Base-by-base conservation (phyloP, 2,113 vertebrate species). In the Ivindomyrus marchei region DNA sequence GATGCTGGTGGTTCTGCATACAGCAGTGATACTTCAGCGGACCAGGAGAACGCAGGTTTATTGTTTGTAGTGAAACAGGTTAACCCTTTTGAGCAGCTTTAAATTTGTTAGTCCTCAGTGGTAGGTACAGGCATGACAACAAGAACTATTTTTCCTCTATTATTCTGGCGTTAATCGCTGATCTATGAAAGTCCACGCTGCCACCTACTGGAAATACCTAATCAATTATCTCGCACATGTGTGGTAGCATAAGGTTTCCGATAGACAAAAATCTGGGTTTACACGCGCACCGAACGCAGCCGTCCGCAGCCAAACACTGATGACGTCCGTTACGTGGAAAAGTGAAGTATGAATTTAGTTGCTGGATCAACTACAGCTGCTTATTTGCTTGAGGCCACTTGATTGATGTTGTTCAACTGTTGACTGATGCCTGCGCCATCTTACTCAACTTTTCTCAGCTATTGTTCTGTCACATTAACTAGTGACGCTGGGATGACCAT, bases 401-500 rank as follows among this genome's bases (percentile, higher is more conserved):
- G 70, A 24, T 77, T 5, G 70, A 39, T 70, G 66, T n/a, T 24
- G 27, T 36, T 74, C 27, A 10, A 4, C 27, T 36, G 70, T 4
- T 74, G 17, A 21, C 52, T 53, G 52, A 53, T 21, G 52, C 52
- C 52, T 53, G 13, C 1, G 0, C 53, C 1, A 21, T 21, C 15
- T 4, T 53, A 19, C 50, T 53, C 15, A 4, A 19, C 52, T 53
- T 53, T 56, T 56, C 74, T 42, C 36, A 39, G 36, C 36, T 36
- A 42, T 80, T 15, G 9, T 39, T 80, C 74, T 80, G 74, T 80
- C 70, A 49, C 88, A 19, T 49, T 27, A 36, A 45, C n/a, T 17
- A 15, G 49, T 3, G 19, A 3, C 91, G 92, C 70, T 90, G 93
- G 50, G 11, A 62, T 1, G 39, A 3, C n/a, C 45, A 45, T 39